Evolutionary conservation across 1,140 invertebrate species (phyloP).

Genomic region (Gryllus bimaculatus): DNA sequence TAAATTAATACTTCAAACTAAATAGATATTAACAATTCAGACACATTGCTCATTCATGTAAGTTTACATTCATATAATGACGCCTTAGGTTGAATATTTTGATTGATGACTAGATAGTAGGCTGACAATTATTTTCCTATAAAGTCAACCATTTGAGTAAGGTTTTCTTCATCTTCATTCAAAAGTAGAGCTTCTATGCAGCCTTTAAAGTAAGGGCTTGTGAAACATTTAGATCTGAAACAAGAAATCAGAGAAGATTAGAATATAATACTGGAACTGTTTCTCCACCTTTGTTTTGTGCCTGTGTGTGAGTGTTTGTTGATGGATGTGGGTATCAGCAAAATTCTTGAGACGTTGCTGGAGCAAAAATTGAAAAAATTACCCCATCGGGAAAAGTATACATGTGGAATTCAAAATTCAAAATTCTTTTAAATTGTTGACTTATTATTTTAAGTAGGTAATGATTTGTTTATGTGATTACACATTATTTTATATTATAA

Average conservation of each 20-base stretch:
- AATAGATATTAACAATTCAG: neutral
- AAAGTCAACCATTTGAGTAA: constrained; percentile 49
- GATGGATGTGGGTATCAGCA: neutral
- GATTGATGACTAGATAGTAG: neutral
- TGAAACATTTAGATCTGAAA: constrained; percentile 48
- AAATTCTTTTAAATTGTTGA: neutral
- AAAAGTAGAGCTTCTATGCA: constrained; percentile 50
- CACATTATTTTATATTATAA: neutral
- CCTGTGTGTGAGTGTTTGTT: neutral
- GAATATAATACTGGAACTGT: neutral
- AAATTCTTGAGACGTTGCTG: neutral
- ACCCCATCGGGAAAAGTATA: neutral
- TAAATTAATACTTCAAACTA: neutral
- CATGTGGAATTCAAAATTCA: neutral
- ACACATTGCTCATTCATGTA: neutral
- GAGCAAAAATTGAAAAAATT: neutral
- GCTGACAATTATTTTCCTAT: constrained; percentile 32
- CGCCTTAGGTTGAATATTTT: neutral
- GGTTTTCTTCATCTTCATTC: constrained; percentile 45
- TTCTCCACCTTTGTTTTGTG: neutral
- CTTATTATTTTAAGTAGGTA: neutral
- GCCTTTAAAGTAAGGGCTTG: constrained; percentile 50
- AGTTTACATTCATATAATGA: neutral
- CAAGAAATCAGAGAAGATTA: neutral
- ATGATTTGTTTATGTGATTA: neutral